Evolutionary conservation across 2,888 invertebrate species (phyloP), one percentile per base, ranked within the genome.

Genomic region (Abscondita cerata): DNA sequence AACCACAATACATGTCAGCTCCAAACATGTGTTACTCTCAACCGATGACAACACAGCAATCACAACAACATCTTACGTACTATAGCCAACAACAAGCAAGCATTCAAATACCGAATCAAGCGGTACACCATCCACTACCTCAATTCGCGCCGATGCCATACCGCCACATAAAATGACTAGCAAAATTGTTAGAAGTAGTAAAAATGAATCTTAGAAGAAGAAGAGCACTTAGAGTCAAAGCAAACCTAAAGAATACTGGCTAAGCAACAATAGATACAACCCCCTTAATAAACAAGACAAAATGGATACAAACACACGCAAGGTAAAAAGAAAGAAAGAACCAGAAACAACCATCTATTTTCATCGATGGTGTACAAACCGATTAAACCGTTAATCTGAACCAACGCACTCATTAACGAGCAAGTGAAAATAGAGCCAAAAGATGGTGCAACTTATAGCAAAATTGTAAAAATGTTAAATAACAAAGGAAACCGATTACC

Each of bases 1-100:
- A 47, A 47, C 47, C 20, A 47, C 18, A 25, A 47, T 47, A 47
- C 47, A 47, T 47, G 20, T 47, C 18, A 47, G 47, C 25, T n/a
- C 47, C 20, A 47, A 47, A 47, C 13, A 47, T 47, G 47, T 47
- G n/a, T n/a, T n/a, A 47, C 47, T 47, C 20, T 13, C 47, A 47
- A 25, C 47, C 47, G 12, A 47, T 47, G 25, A 47, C 20, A 47
- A 47, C 47, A 47, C 20, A 47, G 20, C 25, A 46, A 46, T 46
- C 16, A 16, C 46, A 46, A 19, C 46, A 47, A 47, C 20, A 47
- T 11, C 20, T n/a, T 11, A 11, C 9, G 4, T 47, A 20, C 20
- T 12, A 12, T 20, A 47, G 20, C 12, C 34, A 15, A 15, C 34
- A 34, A 16, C 2, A 34, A 13, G 47, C 47, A 47, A 47, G 20